A percentile compares a stretch with the other conserved stretches of the same genome.
Evolutionary conservation across 2,113 vertebrate species (phyloP).

Genomic region (Cebus imitator): DNA sequence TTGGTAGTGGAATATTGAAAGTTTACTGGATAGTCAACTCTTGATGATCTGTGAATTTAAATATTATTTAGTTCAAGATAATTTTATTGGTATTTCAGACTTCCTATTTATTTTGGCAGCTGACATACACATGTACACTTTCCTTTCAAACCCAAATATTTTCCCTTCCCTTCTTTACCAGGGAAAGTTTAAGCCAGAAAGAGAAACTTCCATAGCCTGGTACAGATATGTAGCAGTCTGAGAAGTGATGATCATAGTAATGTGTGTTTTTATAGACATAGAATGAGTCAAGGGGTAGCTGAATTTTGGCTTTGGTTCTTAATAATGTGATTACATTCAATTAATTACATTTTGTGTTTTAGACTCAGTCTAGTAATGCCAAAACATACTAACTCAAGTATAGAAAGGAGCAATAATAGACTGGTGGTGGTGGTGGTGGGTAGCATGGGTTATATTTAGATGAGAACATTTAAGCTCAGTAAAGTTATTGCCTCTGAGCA

Average conservation of each 20-base stretch:
- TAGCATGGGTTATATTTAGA: background rate
- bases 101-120: slow-evolving; percentile 65
- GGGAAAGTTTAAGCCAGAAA: slow-evolving; percentile 54
- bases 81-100: slow-evolving; percentile 23
- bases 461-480: slow-evolving; percentile 13
- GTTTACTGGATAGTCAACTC: background rate
- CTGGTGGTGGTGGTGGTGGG: background rate
- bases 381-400: background rate
- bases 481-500: background rate
- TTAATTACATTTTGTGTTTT: slow-evolving; percentile 34
- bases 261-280: background rate
- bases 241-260: background rate
- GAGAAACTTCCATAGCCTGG: slow-evolving; percentile 26
- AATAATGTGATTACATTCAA: slow-evolving; percentile 4
- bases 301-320: slow-evolving; percentile 48
- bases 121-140: slow-evolving; percentile 27
- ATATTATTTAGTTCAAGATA: slow-evolving; percentile 48
- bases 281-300: background rate
- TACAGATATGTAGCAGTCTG: background rate
- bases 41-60: slow-evolving; percentile 34
- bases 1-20: background rate
- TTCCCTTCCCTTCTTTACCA: slow-evolving; percentile 59
- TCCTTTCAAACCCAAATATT: slow-evolving; percentile 63
- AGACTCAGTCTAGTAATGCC: background rate
- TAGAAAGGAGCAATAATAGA: slow-evolving; percentile 13